These are phyloP conservation scores for Macrosoma leucophasiata DNA, from an alignment of 2,888 invertebrate genomes.

Conservation along the genomic window DNA sequence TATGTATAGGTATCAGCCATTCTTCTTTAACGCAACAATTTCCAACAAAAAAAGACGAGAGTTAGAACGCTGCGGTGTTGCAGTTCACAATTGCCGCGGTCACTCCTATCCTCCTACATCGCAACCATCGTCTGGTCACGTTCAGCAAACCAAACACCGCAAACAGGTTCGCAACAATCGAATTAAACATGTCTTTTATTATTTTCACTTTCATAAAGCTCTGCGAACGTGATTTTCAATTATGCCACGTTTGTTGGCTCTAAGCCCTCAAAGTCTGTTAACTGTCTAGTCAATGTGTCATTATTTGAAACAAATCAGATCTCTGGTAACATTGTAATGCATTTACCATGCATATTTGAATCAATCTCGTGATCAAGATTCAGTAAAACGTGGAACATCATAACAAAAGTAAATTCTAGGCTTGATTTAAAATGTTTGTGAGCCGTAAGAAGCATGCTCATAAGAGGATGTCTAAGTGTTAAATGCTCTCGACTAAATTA, in stretches of 20 bases:
- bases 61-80: slow-evolving; percentile 15
- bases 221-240: slow-evolving; percentile 46
- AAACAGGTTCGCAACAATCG: slow-evolving; percentile 55
- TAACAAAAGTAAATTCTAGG: too few relatives aligned
- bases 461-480: slow-evolving; percentile 17
- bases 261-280: slow-evolving; percentile 45
- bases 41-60: too few relatives aligned
- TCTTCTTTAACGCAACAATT: too few relatives aligned
- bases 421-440: too few relatives aligned
- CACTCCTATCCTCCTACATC: slow-evolving; percentile 47
- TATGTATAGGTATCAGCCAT: too few relatives aligned
- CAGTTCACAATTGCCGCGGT: slow-evolving; percentile 45
- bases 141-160: slow-evolving; percentile 65
- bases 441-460: slow-evolving; percentile 9
- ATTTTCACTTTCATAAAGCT: slow-evolving; percentile 51
- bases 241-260: slow-evolving; percentile 41
- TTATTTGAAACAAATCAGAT: too few relatives aligned
- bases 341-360: not conserved
- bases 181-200: slow-evolving; percentile 55
- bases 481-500: slow-evolving; percentile 30
- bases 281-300: slow-evolving; percentile 45
- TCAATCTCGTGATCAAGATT: not conserved
- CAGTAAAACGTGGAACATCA: too few relatives aligned
- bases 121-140: slow-evolving; percentile 66
- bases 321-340: not conserved